These are phyloP conservation scores for Oppia nitens DNA, from an alignment of 1,140 invertebrate genomes.

Conservation along the genomic window DNA sequence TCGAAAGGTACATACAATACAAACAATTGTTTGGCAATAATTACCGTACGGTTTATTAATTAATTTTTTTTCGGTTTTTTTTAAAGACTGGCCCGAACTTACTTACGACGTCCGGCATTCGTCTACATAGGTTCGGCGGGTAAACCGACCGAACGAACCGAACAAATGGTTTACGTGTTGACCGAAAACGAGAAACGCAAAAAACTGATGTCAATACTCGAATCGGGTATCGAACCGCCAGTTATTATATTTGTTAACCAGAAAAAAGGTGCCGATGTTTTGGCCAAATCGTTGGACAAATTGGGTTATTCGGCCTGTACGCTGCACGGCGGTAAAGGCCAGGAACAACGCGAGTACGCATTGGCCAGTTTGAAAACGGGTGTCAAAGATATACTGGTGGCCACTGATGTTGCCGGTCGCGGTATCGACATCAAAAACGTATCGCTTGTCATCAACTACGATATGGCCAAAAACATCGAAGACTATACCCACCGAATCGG, in stretches of 20 bases:
- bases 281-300: conserved; percentile 93
- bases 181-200: conserved; percentile 81
- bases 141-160: conserved; percentile 91
- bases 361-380: conserved; percentile 84
- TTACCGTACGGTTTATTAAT: not conserved
- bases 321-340: conserved; percentile 97
- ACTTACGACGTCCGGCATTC: conserved; percentile 82
- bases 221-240: conserved; percentile 61
- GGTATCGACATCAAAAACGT: conserved; percentile 99
- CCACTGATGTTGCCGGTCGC: conserved; percentile 78
- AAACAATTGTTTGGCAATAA: not conserved
- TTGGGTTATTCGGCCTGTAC: conserved; percentile 91
- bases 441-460: conserved; percentile 64
- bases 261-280: conserved; percentile 96
- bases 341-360: conserved; percentile 97
- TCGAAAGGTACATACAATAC: conserved; percentile 40
- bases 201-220: conserved; percentile 38
- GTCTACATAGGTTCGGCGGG: conserved; percentile 98
- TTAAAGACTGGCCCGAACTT: conserved; percentile 67
- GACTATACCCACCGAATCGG: conserved; percentile 99
- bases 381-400: conserved; percentile 91
- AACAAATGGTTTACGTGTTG: conserved; percentile 94
- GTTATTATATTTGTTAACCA: conserved; percentile 99
- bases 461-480: conserved; percentile 12
- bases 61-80: not conserved